Evolutionary conservation across 2,888 invertebrate genomes (phyloP).

Genomic region (Ormyrus nitidulus): DNA sequence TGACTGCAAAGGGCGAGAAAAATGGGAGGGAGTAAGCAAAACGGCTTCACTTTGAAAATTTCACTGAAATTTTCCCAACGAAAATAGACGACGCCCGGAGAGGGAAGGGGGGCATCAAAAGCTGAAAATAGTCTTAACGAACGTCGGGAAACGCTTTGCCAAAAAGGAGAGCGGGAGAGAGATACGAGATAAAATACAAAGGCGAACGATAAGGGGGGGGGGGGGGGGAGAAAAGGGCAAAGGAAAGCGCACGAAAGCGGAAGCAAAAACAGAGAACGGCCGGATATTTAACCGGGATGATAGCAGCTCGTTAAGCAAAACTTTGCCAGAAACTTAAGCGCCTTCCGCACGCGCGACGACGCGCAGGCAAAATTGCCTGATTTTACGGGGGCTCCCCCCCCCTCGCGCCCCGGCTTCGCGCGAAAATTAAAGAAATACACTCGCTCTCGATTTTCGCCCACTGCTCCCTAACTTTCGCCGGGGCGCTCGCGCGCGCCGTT

Average conservation of each 20-base stretch:
- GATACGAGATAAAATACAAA: slow-evolving; percentile 47
- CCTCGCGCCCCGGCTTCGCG: background rate
- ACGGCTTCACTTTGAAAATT: slow-evolving; percentile 30
- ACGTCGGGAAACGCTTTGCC: slow-evolving; percentile 37
- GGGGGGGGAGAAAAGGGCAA: background rate
- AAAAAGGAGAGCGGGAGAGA: background rate
- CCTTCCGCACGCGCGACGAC: slow-evolving; percentile 56
- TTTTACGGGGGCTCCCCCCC: slow-evolving; percentile 11
- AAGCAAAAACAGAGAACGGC: slow-evolving; percentile 61
- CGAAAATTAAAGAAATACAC: slow-evolving; percentile 51
- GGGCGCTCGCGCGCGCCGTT: background rate
- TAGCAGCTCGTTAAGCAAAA: slow-evolving; percentile 68
- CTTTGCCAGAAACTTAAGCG: slow-evolving; percentile 67
- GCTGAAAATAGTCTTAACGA: slow-evolving; percentile 48
- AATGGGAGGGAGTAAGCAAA: background rate
- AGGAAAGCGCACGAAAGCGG: slow-evolving; percentile 32
- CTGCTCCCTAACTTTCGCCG: background rate
- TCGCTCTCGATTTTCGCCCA: slow-evolving; percentile 5
- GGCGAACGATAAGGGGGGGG: slow-evolving; percentile 36
- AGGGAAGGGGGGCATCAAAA: slow-evolving; percentile 22
- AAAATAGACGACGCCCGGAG: slow-evolving; percentile 1
- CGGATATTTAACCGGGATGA: slow-evolving; percentile 68
- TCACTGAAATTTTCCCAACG: slow-evolving; percentile 23
- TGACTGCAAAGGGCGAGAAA: background rate
- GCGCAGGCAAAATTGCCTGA: slow-evolving; percentile 40